Base-by-base conservation (phyloP, 2,888 invertebrate species). In the Diachrysia chrysitis region DNA sequence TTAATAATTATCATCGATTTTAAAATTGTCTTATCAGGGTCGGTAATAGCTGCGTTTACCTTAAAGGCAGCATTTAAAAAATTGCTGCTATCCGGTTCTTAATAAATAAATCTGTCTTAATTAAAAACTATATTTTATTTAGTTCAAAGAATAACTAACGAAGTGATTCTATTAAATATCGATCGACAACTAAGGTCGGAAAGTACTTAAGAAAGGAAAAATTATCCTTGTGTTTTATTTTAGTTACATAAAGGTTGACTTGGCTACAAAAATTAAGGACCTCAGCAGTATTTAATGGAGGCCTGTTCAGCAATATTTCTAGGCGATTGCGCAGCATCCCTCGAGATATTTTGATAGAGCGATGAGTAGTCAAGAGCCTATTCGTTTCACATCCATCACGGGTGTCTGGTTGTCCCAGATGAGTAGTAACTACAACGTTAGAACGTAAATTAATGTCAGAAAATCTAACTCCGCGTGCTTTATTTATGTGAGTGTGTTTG, bases 341-440 rank as follows among this genome's bases (percentile, higher is more conserved):
- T 67, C 54, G 74, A 78, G 81, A 81, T 85, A 78, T 83, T 83
- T 82, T 86, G 85, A 87, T 84, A 81, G 82, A 85, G 78, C 79
- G 84, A 81, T 79, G 82, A 78, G 76, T 79, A 81, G 84, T 83
- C 83, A 82, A 85, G 83, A 81, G 83, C 81, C 82, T 78, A 82
- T 86, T 87, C 82, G 82, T 78, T 84, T 81, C 86, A 79, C 86
- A 87, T 87, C 86, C 84, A 88, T 88, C 86, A 84, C 66, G 75
- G 75, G 72, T 79, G 79, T 76, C 81, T 78, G 68, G 66, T 76
- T 66, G 77, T 77, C 73, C 64, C 76, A 56, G 62, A 58, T 72
- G 78, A 76, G 76, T 81, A 79, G 79, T 81, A 79, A 81, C 77
- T 81, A 64, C 79, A 78, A 79, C 66, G 73, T 71, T 73, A 63